Base-by-base conservation (phyloP, 64 coral and sea anemone genomes). In the Stichodactyla mertensii region DNA sequence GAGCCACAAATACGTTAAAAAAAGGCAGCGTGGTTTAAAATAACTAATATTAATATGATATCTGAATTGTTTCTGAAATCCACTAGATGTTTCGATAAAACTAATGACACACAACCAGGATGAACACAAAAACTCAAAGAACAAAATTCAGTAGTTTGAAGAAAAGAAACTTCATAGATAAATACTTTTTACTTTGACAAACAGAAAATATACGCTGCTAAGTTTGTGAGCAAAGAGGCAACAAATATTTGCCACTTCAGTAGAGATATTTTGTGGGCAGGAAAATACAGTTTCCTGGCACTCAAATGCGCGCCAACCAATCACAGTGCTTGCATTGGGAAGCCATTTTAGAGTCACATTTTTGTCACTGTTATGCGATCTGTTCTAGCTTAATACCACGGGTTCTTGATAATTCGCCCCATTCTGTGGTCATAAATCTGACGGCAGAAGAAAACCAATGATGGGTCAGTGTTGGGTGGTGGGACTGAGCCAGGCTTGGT, bases 401-500 rank as follows among this genome's bases (percentile, higher is more conserved):
- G 97, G 78, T 99, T 99, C 69, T 99, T 99, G 59, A 95, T 92
- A 8, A 99, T 92, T 79, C 93, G 79, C 23, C 97, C 97, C 97
- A 99, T 99, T 86, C 90, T 87, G 85, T 91, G 91, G 74, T 99
- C 97, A 70, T 99, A 99, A 52, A 99, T 89, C 81, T 99, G 97
- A 78, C 97, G 93, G 77, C 97, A 99, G 82, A 99, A 99, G 83
- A 99, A 99, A 31, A 99, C 93, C 23, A 99, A 89, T 55, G 77
- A 90, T 13, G 97, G 97, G 36, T 99, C 97, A 10, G 93, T 92
- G 26, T 91, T 88, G 10, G 91, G 88, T 56, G 93, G 92, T 7
- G 93, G 90, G 16, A 95, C 93, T 16, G 88, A 92, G 51, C 93
- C 91, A 57, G 93, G 90, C 67, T 85, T 92, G 10, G 93, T 92